Conservation (phyloP, 2,797 vertebrate species). For the Hafferia zeledoni region DNA sequence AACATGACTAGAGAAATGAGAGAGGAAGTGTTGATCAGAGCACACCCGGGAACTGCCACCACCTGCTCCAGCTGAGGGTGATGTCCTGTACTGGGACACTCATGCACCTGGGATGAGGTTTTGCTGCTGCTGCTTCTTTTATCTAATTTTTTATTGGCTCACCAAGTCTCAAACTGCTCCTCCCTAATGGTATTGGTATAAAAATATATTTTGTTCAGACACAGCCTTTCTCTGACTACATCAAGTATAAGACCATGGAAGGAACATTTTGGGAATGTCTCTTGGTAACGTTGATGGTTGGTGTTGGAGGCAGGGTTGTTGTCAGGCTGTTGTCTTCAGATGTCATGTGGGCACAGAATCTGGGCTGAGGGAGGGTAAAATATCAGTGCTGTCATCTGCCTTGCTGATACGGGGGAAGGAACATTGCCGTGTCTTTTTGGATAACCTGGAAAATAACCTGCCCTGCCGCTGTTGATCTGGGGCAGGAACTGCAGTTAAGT, state of each 20-base stretch:
- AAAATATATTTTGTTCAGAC: neutral
- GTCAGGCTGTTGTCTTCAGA: neutral
- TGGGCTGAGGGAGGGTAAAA: neutral
- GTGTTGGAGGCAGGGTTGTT: neutral
- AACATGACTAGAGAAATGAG: neutral
- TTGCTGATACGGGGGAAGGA: neutral
- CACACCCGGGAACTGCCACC: neutral
- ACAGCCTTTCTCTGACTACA: neutral
- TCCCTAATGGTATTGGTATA: accelerated
- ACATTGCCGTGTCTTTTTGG: neutral
- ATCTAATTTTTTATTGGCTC: neutral
- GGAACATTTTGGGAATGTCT: neutral
- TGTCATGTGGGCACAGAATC: neutral
- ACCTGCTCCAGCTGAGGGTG: neutral
- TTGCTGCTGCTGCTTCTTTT: neutral
- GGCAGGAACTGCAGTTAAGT: neutral
- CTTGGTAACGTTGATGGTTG: accelerated
- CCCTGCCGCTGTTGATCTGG: neutral
- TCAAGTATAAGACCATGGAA: neutral
- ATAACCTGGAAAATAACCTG: neutral
- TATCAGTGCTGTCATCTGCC: neutral
- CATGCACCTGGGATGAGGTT: neutral
- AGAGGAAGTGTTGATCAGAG: neutral
- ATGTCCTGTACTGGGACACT: neutral
- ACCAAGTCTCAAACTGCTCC: neutral